Evolutionary conservation across 30 jellyfish, hydroid and myxozoan species (phyloP).

Genomic region (Rhopilema esculentum): DNA sequence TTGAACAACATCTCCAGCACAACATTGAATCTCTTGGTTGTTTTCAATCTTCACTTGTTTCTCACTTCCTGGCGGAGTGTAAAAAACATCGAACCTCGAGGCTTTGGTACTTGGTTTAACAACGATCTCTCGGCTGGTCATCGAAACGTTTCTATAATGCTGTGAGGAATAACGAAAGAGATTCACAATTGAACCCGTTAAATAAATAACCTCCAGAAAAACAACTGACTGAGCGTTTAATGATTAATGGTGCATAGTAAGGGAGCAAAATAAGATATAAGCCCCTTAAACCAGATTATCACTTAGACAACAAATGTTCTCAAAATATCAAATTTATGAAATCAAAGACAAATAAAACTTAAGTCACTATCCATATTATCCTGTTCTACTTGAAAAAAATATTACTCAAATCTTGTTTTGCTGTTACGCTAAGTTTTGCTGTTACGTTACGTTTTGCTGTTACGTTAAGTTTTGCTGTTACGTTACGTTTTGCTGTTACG

Average conservation of each 20-base stretch:
- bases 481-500: too few species aligned
- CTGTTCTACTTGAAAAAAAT: too few species aligned
- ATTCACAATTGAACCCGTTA: not conserved
- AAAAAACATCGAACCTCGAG: constrained; percentile 49
- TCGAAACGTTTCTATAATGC: constrained; percentile 58
- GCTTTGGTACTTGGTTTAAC: constrained; percentile 81
- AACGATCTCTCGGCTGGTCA: constrained; percentile 24
- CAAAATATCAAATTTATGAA: too few species aligned
- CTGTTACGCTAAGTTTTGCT: too few species aligned
- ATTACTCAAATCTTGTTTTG: too few species aligned
- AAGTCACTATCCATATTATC: too few species aligned
- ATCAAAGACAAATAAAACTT: too few species aligned
- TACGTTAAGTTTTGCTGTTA: too few species aligned
- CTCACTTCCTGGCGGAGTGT: constrained; percentile 57
- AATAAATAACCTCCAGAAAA: not conserved
- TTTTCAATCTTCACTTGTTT: not conserved
- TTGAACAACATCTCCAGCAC: constrained; percentile 55
- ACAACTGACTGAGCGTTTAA: not conserved
- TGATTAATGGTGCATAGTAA: not conserved
- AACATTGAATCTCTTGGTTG: constrained; percentile 54
- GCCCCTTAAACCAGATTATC: not conserved
- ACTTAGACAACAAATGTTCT: not conserved
- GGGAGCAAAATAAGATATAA: not conserved
- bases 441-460: too few species aligned
- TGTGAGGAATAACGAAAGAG: not conserved